phyloP scores from a whole-genome alignment of 2,888 invertebrate genomes.

The Metallyticus violacea region DNA sequence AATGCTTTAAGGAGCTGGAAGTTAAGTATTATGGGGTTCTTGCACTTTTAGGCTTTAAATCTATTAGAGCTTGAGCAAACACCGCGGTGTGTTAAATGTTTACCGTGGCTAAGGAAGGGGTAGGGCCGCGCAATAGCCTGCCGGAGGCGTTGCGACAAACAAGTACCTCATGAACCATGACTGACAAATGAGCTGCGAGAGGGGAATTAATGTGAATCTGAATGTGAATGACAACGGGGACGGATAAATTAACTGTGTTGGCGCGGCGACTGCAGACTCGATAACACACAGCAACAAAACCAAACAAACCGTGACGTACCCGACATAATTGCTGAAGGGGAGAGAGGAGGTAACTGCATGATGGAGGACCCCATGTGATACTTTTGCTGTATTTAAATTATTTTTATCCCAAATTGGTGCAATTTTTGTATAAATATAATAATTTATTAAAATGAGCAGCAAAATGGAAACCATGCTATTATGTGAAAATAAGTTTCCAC shows the following conservation, averaged over 20 bases:
- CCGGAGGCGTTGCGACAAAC: background rate
- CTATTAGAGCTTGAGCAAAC: too few species aligned
- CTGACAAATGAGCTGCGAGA: background rate
- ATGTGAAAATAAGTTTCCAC: too few species aligned
- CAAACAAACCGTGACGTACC: background rate
- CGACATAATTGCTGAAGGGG: too few species aligned
- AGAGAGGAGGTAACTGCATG: too few species aligned
- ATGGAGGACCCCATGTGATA: background rate
- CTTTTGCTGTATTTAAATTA: background rate
- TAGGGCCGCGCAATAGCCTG: too few species aligned
- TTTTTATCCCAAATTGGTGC: background rate
- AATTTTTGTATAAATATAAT: background rate
- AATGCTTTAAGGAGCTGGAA: too few species aligned
- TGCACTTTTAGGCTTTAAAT: background rate
- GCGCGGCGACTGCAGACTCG: too few species aligned
- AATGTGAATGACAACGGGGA: background rate
- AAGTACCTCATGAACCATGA: background rate
- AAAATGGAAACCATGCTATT: too few species aligned
- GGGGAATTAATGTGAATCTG: conserved; percentile 6
- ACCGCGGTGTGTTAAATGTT: too few species aligned
- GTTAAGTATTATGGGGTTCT: too few species aligned
- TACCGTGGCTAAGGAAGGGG: background rate
- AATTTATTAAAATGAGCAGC: background rate
- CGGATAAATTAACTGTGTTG: background rate
- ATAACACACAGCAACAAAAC: too few species aligned